phyloP scores from a whole-genome alignment of 1,140 invertebrate species.

The Leptinotarsa lineolata region DNA sequence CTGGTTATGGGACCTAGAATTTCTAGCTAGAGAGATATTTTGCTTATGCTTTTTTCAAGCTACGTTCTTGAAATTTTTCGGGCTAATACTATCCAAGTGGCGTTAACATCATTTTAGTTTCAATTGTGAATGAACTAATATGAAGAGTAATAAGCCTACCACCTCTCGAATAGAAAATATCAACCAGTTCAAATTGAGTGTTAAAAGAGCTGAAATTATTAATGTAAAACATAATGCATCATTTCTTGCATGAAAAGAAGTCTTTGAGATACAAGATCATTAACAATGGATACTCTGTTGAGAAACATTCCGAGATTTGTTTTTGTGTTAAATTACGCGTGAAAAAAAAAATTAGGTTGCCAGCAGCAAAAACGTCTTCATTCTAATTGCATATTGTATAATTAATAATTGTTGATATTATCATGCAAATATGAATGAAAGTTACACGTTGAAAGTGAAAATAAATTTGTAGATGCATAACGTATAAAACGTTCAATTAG shows the following conservation, averaged over 20 bases:
- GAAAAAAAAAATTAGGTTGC: slow-evolving; percentile 17
- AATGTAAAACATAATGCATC: no score
- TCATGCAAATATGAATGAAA: slow-evolving; percentile 29
- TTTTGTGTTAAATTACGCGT: slow-evolving; percentile 23
- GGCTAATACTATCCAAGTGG: not conserved
- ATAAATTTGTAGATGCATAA: slow-evolving; percentile 29
- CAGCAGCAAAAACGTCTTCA: slow-evolving; percentile 14
- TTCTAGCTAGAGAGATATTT: no score
- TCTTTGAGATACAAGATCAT: not conserved
- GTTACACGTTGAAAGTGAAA: slow-evolving; percentile 26
- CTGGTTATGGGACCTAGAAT: no score
- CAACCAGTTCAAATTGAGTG: no score
- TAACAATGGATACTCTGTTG: not conserved
- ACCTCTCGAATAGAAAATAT: not conserved
- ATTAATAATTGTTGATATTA: slow-evolving; percentile 30
- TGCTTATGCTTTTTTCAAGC: no score
- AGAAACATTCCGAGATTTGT: slow-evolving; percentile 4
- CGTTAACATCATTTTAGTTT: not conserved
- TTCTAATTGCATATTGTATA: slow-evolving; percentile 28
- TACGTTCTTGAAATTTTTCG: not conserved
- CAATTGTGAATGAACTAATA: not conserved
- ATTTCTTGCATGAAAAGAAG: not conserved
- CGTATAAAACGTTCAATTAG: not conserved
- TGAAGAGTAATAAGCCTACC: not conserved
- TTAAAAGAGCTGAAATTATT: no score